phyloP scores from a whole-genome alignment of 2,797 vertebrate genomes.

The Peromyscus attwateri region DNA sequence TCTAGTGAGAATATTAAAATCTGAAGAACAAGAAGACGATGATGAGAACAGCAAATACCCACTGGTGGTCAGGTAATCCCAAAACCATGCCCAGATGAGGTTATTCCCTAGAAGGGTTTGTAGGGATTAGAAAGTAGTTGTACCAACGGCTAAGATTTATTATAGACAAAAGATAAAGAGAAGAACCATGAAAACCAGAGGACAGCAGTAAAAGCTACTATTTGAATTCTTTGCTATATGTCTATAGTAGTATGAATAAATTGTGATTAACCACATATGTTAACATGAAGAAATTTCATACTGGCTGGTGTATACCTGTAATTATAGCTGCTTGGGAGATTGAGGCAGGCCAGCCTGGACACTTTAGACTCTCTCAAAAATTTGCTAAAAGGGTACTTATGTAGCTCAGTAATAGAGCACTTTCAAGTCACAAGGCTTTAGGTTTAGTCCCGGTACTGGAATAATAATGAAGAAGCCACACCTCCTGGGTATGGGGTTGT shows the following conservation, averaged over 20 bases:
- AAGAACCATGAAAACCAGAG: neutral
- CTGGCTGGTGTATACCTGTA: neutral
- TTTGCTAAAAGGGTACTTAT: neutral
- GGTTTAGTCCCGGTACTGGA: neutral
- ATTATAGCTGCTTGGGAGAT: neutral
- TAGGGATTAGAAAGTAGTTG: neutral
- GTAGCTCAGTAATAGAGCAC: neutral
- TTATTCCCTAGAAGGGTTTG: neutral
- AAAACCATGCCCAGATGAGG: neutral
- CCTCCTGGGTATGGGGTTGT: neutral
- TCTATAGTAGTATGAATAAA: neutral
- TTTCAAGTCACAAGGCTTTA: neutral
- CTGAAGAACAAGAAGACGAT: neutral
- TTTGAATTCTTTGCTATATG: neutral
- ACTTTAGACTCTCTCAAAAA: neutral
- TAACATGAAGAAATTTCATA: constrained; percentile 14
- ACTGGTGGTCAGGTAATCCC: neutral
- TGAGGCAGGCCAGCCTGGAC: neutral
- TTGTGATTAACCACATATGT: neutral
- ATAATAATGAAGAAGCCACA: neutral
- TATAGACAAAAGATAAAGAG: neutral
- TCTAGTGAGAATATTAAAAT: neutral
- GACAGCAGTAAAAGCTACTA: neutral
- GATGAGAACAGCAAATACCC: neutral
- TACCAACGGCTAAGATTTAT: neutral